Evolutionary conservation across 2,797 vertebrate species (phyloP), one percentile per base, ranked within the genome.

Genomic region (Parotocinclus haroldoi): DNA sequence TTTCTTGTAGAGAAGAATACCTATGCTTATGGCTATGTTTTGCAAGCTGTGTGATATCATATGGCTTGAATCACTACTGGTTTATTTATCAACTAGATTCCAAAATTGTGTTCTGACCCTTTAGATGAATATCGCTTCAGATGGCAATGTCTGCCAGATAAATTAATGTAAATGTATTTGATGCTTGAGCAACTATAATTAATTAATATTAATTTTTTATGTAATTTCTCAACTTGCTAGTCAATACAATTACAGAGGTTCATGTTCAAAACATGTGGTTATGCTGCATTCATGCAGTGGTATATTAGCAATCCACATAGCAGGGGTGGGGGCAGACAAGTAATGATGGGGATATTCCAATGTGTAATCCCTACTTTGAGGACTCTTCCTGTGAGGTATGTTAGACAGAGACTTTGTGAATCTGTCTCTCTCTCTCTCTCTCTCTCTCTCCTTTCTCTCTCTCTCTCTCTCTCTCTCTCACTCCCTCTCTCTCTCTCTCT

Each of bases 341-440:
- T 72, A 72, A 72, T 72, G 69, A 72, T 72, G 69, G 69, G 69
- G 69, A 72, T 72, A 72, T 72, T 72, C 69, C 63, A 72, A 57
- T 56, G 58, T 61, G 69, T 72, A 72, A 72, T 72, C 69, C 69
- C 66, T 66, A 66, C 69, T 72, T 72, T 72, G 63, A 72, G 69
- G 38, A 61, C 50, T 72, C 69, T 72, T 72, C 69, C 69, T 72
- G 69, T 72, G 69, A 72, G 69, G 69, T 71, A 71, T 50, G 50
- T 72, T 59, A 66, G 55, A 54, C 53, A 52, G 40, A 37, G 45
- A 39, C 56, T 66, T 55, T 71, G 56, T 66, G 50, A 66, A 66
- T 59, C 60, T 58, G 44, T 54, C 62, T 66, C 50, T 66, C 27
- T 56, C 53, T 65, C 39, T 59, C 61, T 57, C 45, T 27, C 27